phyloP scores from a whole-genome alignment of 2,888 invertebrate species.

The Ochlodes sylvanus region DNA sequence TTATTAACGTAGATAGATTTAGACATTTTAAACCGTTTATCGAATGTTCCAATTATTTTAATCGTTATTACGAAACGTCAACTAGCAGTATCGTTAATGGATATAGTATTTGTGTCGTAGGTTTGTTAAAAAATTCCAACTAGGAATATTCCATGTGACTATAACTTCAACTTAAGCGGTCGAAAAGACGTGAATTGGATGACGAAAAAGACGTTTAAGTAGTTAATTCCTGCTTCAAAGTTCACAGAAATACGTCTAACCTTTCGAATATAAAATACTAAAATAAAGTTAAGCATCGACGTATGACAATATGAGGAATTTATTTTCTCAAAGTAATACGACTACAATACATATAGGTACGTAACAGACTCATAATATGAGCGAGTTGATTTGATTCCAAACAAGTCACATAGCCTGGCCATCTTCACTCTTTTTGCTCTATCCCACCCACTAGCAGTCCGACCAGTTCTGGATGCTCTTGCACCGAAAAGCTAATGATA shows the following conservation, averaged over 20 bases:
- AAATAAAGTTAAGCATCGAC: too few species aligned
- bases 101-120: neutral
- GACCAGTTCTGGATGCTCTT: conserved; percentile 4
- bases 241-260: too few species aligned
- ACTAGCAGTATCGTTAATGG: neutral
- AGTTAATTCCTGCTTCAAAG: too few species aligned
- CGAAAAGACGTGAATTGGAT: too few species aligned
- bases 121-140: neutral
- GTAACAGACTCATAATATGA: neutral
- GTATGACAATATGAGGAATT: neutral
- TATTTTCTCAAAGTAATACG: neutral
- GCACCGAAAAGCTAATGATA: conserved; percentile 1
- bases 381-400: neutral
- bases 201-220: too few species aligned
- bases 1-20: neutral
- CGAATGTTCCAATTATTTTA: conserved; percentile 10
- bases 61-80: conserved; percentile 8
- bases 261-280: too few species aligned
- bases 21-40: conserved; percentile 3
- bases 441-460: neutral
- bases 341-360: too few species aligned
- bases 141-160: neutral
- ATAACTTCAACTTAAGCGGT: neutral
- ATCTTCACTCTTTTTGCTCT: neutral
- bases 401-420: neutral